Base-by-base conservation (phyloP, 2,113 vertebrate species). In the Pithys albifrons region DNA sequence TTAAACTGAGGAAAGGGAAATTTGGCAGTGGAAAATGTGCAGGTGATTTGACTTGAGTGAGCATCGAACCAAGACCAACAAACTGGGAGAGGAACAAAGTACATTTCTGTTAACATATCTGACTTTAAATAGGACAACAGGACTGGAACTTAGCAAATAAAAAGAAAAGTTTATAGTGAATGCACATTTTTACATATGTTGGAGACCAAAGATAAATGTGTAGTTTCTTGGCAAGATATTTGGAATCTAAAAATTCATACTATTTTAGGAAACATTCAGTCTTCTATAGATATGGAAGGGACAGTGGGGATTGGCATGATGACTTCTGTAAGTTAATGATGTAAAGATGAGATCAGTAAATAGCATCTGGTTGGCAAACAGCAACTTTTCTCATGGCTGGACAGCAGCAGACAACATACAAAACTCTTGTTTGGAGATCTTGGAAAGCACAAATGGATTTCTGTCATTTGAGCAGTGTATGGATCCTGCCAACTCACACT, bases 401-500 rank as follows among this genome's bases (percentile, higher is more conserved):
- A 8, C 20, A 35, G 43, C n/a, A 66, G 16, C 55, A 45, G 11
- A 74, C 9, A 74, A 9, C 8, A 29, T 51, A 35, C 9, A 41
- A 73, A 78, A 23, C 31, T 77, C 33, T 43, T 70, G 14, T 80
- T 19, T 84, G 35, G 20, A 57, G n/a, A 62, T 59, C 41, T 37
- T 62, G 51, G 43, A 58, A 81, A 62, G 37, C 4, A 1, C 27
- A 55, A 45, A 71, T 46, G 15, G 37, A 54, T 74, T 77, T 58
- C 37, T 67, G 15, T 64, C 19, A 2, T 20, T 37, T 64, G 16
- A 43, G 17, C 3, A 9, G 2, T 4, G 22, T 28, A 22, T 0
- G 0, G 19, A 72, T 84, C 35, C 57, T 3, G 1, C 51, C 46
- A 89, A 10, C 0, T 1, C 31, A 54, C 52, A 37, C 10, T n/a